Base-by-base conservation (phyloP, 2,888 invertebrate species). In the Biston betularia region DNA sequence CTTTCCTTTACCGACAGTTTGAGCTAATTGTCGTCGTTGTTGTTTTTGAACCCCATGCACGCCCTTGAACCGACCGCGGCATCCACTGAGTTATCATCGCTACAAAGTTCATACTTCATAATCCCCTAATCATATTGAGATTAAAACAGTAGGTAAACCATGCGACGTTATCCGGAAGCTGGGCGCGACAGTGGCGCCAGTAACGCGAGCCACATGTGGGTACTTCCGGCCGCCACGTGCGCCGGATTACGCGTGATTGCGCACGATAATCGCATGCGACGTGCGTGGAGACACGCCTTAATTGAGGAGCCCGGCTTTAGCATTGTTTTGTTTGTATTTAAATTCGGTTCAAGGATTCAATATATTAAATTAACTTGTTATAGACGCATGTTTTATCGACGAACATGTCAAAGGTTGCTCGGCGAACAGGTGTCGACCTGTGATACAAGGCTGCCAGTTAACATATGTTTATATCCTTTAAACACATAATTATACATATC, bases 141-240 rank as follows among this genome's bases (percentile, higher is more conserved):
- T 50, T 54, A 42, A 65, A 63, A 14, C 67, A 68, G 38, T n/a
- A n/a, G n/a, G n/a, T 38, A 63, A 74, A 74, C 14, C 14, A 11
- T 15, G 5, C 1, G 12, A 24, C 34, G 12, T 10, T 34, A 71
- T 76, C 76, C 80, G 82, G 83, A 81, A 82, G 72, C 55, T 60
- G 54, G 52, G 62, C 58, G 71, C 70, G 76, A 75, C 77, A 34
- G 79, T 82, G 84, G 83, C 81, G 84, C 84, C 84, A 61, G 76
- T 80, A 80, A 84, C 78, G 68, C 64, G 34, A 50, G 63, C 65
- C 85, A 85, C 79, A 81, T 83, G 85, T 73, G 65, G 63, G 70
- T 58, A 49, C 72, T 80, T 80, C 82, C 83, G 79, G 77, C 74
- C 74, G 74, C 63, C 83, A 87, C 83, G 84, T 87, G 87, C 75